A percentile compares a stretch with the other conserved stretches of the same genome.
phyloP scores from a whole-genome alignment of 2,113 vertebrate genomes.

The Serinus canaria region DNA sequence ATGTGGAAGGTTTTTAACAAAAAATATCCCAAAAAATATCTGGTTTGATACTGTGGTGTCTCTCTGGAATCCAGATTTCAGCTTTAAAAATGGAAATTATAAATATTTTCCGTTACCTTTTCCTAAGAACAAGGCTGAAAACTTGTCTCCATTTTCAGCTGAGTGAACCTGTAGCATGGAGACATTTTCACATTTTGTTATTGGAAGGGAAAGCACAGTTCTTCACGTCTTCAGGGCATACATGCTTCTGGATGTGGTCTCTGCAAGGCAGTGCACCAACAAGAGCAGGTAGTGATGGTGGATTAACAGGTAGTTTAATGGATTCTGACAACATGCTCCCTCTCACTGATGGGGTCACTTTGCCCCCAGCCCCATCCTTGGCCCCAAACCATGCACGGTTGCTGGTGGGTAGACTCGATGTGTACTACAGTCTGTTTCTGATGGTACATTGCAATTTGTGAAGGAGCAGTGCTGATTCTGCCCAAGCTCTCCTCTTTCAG shows the following conservation, averaged over 20 bases:
- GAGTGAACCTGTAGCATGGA: background rate
- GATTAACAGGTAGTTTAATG: background rate
- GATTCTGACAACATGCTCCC: rapidly evolving
- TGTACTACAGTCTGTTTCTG: rapidly evolving
- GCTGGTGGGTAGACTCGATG: rapidly evolving
- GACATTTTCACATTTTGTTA: background rate
- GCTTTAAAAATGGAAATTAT: background rate
- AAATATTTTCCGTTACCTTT: background rate
- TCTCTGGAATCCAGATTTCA: background rate
- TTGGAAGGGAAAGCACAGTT: background rate
- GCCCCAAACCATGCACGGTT: rapidly evolving
- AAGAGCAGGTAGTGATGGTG: rapidly evolving
- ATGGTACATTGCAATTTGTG: background rate
- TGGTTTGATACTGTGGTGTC: background rate
- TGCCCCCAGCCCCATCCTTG: background rate
- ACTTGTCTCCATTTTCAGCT: background rate
- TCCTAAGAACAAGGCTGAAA: background rate
- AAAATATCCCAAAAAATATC: background rate
- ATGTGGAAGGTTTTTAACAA: background rate
- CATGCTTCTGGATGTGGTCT: background rate
- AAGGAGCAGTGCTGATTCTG: rapidly evolving
- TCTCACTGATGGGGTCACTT: rapidly evolving
- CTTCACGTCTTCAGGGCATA: background rate
- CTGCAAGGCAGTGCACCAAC: rapidly evolving
- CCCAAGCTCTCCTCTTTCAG: background rate